phyloP scores from a whole-genome alignment of 2,113 vertebrate species.

The Amphiprion ocellaris region DNA sequence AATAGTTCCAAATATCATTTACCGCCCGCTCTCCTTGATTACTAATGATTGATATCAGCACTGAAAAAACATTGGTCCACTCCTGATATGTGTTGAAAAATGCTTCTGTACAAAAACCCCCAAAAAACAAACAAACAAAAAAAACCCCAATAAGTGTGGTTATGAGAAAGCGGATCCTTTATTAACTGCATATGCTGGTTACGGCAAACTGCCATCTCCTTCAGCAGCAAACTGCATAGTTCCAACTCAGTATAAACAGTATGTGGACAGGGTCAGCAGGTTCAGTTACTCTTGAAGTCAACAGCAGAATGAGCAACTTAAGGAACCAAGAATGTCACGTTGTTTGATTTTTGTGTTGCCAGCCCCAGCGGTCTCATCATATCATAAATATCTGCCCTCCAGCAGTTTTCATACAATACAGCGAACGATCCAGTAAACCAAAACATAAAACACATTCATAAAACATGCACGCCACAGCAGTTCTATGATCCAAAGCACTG shows the following conservation, averaged over 20 bases:
- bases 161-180: slow-evolving; percentile 6
- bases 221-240: slow-evolving; percentile 20
- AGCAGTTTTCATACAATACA: slow-evolving; percentile 4
- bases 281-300: neutral
- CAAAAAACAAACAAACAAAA: too few relatives aligned
- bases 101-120: too few relatives aligned
- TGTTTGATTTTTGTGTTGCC: neutral
- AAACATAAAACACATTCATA: neutral
- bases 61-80: too few relatives aligned
- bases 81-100: too few relatives aligned
- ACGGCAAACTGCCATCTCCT: slow-evolving; percentile 24
- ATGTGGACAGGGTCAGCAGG: slow-evolving; percentile 32
- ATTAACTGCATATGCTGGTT: slow-evolving; percentile 45
- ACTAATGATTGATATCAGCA: too few relatives aligned
- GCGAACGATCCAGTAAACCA: neutral
- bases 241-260: slow-evolving; percentile 31
- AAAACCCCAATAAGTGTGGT: too few relatives aligned
- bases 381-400: neutral
- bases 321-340: neutral
- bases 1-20: too few relatives aligned
- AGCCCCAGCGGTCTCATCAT: neutral
- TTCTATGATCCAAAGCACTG: neutral
- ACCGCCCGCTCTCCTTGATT: too few relatives aligned
- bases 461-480: slow-evolving; percentile 5
- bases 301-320: neutral